A percentile compares a stretch with the other conserved stretches of the same genome.
These are phyloP conservation scores for Lissocephala sabroskyi DNA, from an alignment of 2,888 invertebrate genomes.

Conservation along the genomic window DNA sequence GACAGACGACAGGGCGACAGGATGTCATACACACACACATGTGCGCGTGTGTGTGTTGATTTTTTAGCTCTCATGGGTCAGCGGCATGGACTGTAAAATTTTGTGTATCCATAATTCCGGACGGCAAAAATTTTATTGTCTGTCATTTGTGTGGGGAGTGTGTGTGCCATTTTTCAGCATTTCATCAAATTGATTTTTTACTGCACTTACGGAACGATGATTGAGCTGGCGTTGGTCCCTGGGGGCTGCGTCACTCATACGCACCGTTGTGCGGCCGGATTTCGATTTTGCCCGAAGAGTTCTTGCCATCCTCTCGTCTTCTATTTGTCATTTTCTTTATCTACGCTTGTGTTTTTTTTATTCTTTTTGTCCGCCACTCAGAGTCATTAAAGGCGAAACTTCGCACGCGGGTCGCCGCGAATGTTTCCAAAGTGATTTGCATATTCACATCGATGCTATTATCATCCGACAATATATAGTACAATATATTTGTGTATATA, in stretches of 20 bases:
- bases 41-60: background rate
- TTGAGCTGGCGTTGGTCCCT: conserved; percentile 19
- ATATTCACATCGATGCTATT: conserved; percentile 15
- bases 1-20: background rate
- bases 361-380: conserved; percentile 20
- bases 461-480: conserved; percentile 4
- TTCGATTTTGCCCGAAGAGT: too few relatives aligned
- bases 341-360: conserved; percentile 44
- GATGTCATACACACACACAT: too few relatives aligned
- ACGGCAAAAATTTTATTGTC: conserved; percentile 50
- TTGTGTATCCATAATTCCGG: conserved; percentile 32
- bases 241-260: conserved; percentile 39
- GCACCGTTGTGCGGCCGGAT: conserved; percentile 22
- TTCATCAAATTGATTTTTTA: conserved; percentile 54
- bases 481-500: background rate
- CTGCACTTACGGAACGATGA: conserved; percentile 36
- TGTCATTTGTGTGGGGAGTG: conserved; percentile 29
- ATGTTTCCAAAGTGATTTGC: conserved; percentile 23
- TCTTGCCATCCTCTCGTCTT: conserved; percentile 1
- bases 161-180: conserved; percentile 22
- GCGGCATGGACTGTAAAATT: background rate
- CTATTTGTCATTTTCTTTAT: background rate
- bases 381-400: too few relatives aligned
- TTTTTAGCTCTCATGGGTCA: background rate
- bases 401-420: background rate